phyloP scores from a whole-genome alignment of 2,113 vertebrate species.

The Saguinus imperator region DNA sequence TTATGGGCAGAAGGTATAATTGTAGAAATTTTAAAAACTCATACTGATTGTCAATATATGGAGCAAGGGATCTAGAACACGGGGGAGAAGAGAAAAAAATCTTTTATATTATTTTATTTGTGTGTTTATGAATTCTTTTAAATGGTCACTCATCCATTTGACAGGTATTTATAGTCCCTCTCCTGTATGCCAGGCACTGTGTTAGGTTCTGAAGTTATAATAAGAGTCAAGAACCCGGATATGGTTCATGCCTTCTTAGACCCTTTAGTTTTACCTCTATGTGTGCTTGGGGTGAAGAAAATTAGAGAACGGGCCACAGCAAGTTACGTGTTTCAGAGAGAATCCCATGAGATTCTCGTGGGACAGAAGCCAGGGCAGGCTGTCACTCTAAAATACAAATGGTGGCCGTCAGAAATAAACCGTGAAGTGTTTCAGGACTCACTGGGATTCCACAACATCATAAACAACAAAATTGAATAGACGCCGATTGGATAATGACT shows the following conservation, averaged over 20 bases:
- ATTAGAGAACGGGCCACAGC: neutral
- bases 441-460: neutral
- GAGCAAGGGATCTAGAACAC: neutral
- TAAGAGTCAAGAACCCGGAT: neutral
- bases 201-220: neutral
- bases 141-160: neutral
- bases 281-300: neutral
- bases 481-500: neutral
- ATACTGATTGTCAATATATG: neutral
- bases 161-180: neutral
- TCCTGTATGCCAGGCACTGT: neutral
- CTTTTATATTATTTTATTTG: neutral
- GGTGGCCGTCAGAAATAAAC: neutral
- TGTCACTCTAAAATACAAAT: neutral
- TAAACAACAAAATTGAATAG: neutral
- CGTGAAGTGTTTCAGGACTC: neutral
- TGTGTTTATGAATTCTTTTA: neutral
- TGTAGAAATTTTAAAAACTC: neutral
- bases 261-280: neutral
- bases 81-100: neutral
- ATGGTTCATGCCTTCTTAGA: neutral
- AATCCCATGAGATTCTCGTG: fast-evolving
- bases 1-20: neutral
- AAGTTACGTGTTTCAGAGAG: neutral
- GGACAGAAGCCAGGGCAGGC: neutral